Base-by-base conservation (phyloP, 2,113 vertebrate species). In the Eolophus roseicapilla region DNA sequence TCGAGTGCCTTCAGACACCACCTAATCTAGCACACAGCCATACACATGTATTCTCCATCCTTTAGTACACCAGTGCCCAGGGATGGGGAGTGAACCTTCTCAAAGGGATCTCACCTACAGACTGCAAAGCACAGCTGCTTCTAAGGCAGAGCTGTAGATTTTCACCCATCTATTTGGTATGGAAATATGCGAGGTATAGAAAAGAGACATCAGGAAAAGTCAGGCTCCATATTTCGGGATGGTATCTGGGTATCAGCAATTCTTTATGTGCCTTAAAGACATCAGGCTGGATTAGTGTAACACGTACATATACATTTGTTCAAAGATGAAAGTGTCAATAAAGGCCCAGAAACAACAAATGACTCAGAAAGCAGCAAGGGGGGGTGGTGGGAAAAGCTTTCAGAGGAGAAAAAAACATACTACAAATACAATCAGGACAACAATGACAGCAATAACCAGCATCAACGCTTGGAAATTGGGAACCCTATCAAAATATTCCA, bases 401-500 rank as follows among this genome's bases (percentile, higher is more conserved):
- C 15, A 46, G 29, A 28, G 19, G 64, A 50, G 62, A 21, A 23
- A 79, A 78, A 87, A 52, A 69, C 65, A 39, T 0, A 18, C 41
- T 83, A 77, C 60, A 83, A 88, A 92, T 74, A 70, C 88, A 75
- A 83, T 77, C 88, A 83, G 86, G 50, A 70, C 68, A 83, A 90
- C 79, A 88, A 70, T 53, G 91, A 94, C 78, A 92, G 76, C 80
- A 92, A 71, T 31, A 83, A 78, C 65, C 79, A 81, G 64, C 71
- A 92, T 69, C 90, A 92, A 46, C 9, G 6, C 79, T 96, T 39
- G 24, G 88, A 96, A 96, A 94, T 83, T 23, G 25, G 88, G 82
- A 95, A 28, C 13, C 33, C 20, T 77, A 92, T 93, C 92, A 96
- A 94, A 96, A 92, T 83, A 94, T 96, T 95, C 95, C 92, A 90